Evolutionary conservation across 2,888 invertebrate genomes (phyloP), one percentile per base, ranked within the genome.

Genomic region (Drosophila neonasuta): DNA sequence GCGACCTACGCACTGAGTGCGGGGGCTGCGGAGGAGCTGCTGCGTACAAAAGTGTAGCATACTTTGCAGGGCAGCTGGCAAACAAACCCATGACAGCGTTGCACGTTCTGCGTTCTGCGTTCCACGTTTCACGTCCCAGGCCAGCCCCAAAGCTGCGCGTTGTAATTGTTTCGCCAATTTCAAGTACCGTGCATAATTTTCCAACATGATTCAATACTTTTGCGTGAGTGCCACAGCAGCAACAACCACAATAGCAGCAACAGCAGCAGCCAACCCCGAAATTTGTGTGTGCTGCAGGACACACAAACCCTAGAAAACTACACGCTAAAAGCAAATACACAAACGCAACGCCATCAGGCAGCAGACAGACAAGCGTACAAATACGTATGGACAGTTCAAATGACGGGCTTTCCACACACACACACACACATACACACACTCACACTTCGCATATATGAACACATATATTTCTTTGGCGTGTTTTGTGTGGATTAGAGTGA

Each of bases 131-230:
- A 24, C 24, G 24, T 24, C 32, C n/a, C 49, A 11, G 30, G 46
- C 24, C 46, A 30, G 51, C 63, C 60, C 64, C 66, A 59, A 65
- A 60, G 46, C 50, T 63, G 63, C 63, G 61, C 67, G 68, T 68
- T 81, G 84, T 83, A 83, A 85, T 83, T 83, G 82, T 85, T 83
- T 83, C 85, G 85, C 82, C 82, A 82, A 83, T 85, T 85, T 82
- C 78, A 82, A 83, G 82, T 82, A 80, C 78, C 82, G 73, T 83
- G 85, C 82, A 83, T 83, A 83, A 83, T 83, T 82, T 74, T 68
- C 65, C 78, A 80, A 85, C 85, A 85, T 85, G 82, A 83, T 83
- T 83, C 82, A 83, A 83, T 83, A 82, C 80, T 78, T 82, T 82
- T 74, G 73, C 71, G 71, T 56, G 68, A 79, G 73, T 79, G 73